Evolutionary conservation across 2,113 vertebrate genomes (phyloP), one percentile per base, ranked within the genome.

Genomic region (Otus sunia): DNA sequence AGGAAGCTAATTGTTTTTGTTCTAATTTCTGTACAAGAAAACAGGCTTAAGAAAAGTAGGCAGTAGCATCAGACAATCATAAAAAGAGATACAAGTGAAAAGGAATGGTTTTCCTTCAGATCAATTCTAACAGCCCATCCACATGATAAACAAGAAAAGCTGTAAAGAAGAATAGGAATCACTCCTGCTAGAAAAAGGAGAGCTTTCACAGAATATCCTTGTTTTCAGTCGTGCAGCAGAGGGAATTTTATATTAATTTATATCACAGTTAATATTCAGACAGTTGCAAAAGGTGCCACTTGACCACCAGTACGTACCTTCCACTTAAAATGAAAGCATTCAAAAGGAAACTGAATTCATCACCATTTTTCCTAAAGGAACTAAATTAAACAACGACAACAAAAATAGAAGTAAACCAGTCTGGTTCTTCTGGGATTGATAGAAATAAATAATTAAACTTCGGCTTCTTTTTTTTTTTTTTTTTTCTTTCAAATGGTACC

Each of bases 1-100:
- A 74, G 50, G 39, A 86, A 77, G 9, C 11, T 93, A 92, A 92
- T 75, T 86, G 36, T n/a, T 89, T 86, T 93, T 88, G 45, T 88
- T 92, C 39, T 86, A 39, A 88, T 86, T 93, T 92, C 79, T 77
- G n/a, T 49, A 64, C 56, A 77, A 77, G 34, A 74, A 59, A 80
- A 71, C 8, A 60, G 2, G 3, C 50, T 66, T 81, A 58, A 77
- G 66, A 85, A 88, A 82, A 72, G 10, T 9, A 73, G 19, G 4
- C 36, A 90, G 39, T 41, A 78, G 21, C 34, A 92, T 12, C 39
- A 84, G 52, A 68, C 4, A 2, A 89, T 68, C 34, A n/a, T 47
- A 71, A 80, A 95, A 73, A 74, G 66, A 64, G 5, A 67, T 23
- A 60, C 13, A 81, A 75, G 20, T 37, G 36, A 72, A 95, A 94